phyloP scores from a whole-genome alignment of 2,113 vertebrate genomes.

The Furnarius figulus region DNA sequence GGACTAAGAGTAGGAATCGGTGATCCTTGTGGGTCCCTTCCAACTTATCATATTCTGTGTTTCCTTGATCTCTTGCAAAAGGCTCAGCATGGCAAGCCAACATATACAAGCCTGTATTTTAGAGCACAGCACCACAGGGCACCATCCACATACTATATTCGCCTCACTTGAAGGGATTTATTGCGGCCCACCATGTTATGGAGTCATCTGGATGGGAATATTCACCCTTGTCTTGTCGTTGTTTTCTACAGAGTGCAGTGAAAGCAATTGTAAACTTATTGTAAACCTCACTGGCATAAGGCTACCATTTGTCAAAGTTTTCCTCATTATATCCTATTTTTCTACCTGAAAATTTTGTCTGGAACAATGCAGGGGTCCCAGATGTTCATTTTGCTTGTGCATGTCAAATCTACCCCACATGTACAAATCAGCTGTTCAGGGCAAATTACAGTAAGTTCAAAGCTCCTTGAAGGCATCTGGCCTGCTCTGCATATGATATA shows the following conservation, averaged over 20 bases:
- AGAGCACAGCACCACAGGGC: accelerated
- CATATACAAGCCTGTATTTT: background rate
- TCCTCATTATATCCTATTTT: background rate
- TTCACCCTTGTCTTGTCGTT: background rate
- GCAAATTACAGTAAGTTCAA: background rate
- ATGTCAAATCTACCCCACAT: background rate
- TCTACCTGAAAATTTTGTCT: background rate
- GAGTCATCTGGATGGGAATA: background rate
- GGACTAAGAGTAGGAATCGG: accelerated
- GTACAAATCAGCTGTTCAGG: background rate
- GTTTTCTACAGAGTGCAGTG: background rate
- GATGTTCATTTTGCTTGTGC: background rate
- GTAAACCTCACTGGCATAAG: background rate
- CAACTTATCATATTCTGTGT: background rate
- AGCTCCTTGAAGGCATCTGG: background rate
- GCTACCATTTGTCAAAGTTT: background rate
- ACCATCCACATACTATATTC: background rate
- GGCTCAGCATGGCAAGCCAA: background rate
- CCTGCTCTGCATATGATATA: background rate
- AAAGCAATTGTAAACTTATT: background rate
- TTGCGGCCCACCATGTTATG: background rate
- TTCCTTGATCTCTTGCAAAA: background rate
- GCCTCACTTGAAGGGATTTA: background rate
- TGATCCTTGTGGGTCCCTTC: background rate
- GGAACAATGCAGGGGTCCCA: background rate